Conservation (phyloP, 92 coral and sea anemone genomes). For the Parazoanthus darwini region DNA sequence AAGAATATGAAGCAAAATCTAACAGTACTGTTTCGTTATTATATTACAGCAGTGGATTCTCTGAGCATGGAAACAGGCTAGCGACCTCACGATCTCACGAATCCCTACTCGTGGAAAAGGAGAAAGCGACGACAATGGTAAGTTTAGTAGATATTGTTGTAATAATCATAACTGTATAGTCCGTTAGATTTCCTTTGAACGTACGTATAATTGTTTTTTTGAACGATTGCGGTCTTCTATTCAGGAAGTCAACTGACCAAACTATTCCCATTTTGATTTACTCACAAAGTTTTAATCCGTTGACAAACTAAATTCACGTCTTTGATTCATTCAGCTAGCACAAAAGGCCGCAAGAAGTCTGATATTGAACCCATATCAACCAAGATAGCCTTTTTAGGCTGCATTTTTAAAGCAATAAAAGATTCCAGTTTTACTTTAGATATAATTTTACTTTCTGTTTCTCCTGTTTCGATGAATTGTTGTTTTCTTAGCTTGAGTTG, state of each 20-base stretch:
- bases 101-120: slow-evolving; percentile 35
- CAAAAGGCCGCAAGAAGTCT: neutral
- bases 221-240: slow-evolving; percentile 5
- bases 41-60: slow-evolving; percentile 37
- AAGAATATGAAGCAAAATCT: too few relatives aligned
- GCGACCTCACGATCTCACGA: slow-evolving; percentile 38
- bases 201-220: neutral
- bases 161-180: neutral
- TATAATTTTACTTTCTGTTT: neutral
- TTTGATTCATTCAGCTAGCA: neutral
- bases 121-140: slow-evolving; percentile 26
- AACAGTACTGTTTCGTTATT: slow-evolving; percentile 35
- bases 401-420: neutral
- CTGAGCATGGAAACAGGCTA: slow-evolving; percentile 25
- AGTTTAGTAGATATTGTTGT: neutral
- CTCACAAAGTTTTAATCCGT: slow-evolving; percentile 1
- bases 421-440: neutral
- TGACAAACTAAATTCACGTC: neutral
- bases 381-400: slow-evolving; percentile 18
- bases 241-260: slow-evolving; percentile 11
- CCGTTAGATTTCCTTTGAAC: neutral
- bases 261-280: neutral
- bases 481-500: neutral
- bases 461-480: neutral
- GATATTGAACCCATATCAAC: slow-evolving; percentile 13